Conservation (phyloP, 2,113 vertebrate genomes). For the Psephotus haematonotus region DNA sequence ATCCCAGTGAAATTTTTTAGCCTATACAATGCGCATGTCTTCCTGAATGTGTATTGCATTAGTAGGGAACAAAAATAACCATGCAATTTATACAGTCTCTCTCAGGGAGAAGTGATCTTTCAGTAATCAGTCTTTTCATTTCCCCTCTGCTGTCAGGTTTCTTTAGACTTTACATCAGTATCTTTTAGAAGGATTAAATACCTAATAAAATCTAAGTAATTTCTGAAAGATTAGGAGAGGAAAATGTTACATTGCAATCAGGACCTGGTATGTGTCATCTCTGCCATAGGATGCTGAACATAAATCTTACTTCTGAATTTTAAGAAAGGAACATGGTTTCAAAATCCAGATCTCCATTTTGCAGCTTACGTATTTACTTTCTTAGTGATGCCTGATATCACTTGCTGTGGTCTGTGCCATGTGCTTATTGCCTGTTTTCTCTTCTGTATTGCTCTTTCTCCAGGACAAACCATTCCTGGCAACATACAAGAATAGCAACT, state of each 20-base stretch:
- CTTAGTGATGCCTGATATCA: background rate
- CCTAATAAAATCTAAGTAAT: background rate
- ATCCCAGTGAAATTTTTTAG: background rate
- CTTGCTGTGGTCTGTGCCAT: background rate
- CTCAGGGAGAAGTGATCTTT: background rate
- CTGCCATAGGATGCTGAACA: background rate
- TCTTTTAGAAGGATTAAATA: background rate
- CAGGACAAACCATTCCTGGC: conserved; percentile 82
- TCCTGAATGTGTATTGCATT: background rate
- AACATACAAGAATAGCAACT: conserved; percentile 83
- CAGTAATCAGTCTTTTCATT: background rate
- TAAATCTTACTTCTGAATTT: background rate
- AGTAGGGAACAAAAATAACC: background rate
- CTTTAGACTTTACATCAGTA: background rate
- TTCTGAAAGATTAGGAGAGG: background rate
- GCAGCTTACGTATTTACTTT: background rate
- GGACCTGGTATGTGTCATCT: background rate
- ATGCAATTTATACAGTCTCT: background rate
- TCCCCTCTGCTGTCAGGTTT: background rate
- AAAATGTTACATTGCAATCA: background rate
- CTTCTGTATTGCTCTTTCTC: background rate
- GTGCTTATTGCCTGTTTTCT: background rate
- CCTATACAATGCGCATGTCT: background rate
- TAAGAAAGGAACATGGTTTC: background rate
- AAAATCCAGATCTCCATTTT: background rate